Base-by-base conservation (phyloP, 2,113 vertebrate genomes). In the Cololabis saira region DNA sequence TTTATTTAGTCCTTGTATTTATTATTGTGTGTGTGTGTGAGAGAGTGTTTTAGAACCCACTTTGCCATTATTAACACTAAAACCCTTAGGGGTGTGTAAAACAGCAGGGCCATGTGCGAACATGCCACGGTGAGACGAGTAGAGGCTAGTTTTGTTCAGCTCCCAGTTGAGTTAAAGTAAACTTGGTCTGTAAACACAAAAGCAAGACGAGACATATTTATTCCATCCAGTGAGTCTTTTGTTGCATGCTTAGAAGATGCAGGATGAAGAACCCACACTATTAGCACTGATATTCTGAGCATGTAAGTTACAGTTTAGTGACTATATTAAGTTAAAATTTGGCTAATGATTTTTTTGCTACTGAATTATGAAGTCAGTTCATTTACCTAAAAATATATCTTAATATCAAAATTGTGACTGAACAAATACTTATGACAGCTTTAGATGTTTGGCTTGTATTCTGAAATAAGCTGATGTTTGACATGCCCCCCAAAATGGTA, bases 111-210 rank as follows among this genome's bases (percentile, higher is more conserved):
- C 33, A n/a, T 64, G 45, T 66, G 42, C 3, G 11, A 43, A 24
- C 21, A 47, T 13, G 43, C 22, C 40, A 44, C 14, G 6, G 6
- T 73, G 2, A 49, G 30, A 33, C 59, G 54, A 24, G 42, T 66
- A 65, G 41, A 24, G n/a, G 9, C 56, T 48, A 19, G 52, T 58
- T 62, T 52, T 67, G 16, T 55, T 37, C 3, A n/a, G 11, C 12
- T 27, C 22, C 54, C 4, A 17, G 37, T n/a, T 45, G n/a, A 22
- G 41, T 27, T 56, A 3, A 61, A 37, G 7, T 30, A 65, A 63
- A 19, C 9, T 18, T 10, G 16, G 3, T 16, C 12, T 22, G 24
- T 27, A 27, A 2, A 3, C 24, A 9, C 16, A 4, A 18, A 72
- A 64, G 42, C 15, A 57, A 48, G 43, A 51, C 19, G 22, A 4